Evolutionary conservation across 2,113 vertebrate species (phyloP), one percentile per base, ranked within the genome.

Genomic region (Rhombomys opimus): DNA sequence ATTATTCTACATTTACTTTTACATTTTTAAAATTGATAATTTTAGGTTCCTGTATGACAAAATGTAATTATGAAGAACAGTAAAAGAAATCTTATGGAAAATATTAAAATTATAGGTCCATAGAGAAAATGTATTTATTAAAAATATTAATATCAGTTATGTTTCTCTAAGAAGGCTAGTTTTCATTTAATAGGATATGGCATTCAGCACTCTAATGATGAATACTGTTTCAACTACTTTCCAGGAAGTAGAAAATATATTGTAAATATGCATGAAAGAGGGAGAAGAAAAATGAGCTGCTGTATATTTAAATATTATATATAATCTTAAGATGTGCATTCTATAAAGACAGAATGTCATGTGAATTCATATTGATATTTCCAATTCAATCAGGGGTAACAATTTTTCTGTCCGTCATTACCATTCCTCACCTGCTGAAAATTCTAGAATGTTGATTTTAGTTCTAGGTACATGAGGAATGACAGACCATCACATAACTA

Each of bases 331-430:
- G 59, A 90, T 61, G 2, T 27, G 68, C 17, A 46, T 41, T 41
- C 25, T 70, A 52, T n/a, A 87, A 81, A 95, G 25, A 68, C 2
- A 95, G 63, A 73, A 35, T 52, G 38, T 35, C 50, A 80, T 14
- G 27, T 57, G 78, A 76, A 50, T 70, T 77, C 46, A 72, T 81
- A 90, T 23, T 89, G 59, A 68, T 85, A 46, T 72, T 94, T 95
- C 86, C 46, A 82, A 22, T 84, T 94, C 86, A 65, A 91, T 59
- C 30, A 76, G 52, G 18, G 78, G 22, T 75, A 85, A 2, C 63
- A 84, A 54, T 63, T 88, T 80, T 77, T 93, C 90, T 52, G 61
- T 32, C 38, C 30, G 15, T 50, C 18, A 1, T 68, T 86, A 68
- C 38, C n/a, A 23, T 32, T 61, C 46, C 50, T 88, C 54, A 67